Base-by-base conservation (phyloP, 2,888 invertebrate species). In the Drosophila mimetica region DNA sequence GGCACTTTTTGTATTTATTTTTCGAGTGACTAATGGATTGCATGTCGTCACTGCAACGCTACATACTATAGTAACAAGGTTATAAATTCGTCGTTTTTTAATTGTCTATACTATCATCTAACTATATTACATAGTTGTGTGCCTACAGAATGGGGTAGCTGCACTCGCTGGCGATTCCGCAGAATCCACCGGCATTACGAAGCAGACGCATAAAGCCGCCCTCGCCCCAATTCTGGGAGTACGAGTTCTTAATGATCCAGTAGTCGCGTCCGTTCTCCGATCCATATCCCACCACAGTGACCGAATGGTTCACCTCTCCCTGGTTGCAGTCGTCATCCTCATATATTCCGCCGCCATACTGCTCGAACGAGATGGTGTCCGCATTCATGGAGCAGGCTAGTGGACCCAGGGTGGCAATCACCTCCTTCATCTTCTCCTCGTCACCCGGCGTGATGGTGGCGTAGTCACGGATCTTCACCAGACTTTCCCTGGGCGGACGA, bases 161-260 rank as follows among this genome's bases (percentile, higher is more conserved):
- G 75, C 91, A 91, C 59, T 91, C 91, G 18, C 84, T 90, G 54
- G 91, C 90, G 30, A 91, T 91, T 47, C 91, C 91, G 54, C 91
- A 91, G 71, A 90, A 91, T 64, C 89, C 89, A 42, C 88, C 81
- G 3, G 75, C 75, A 75, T 91, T 91, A 5, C 91, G 84, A 4
- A 86, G 76, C 2, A 91, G 22, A 20, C 87, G 88, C 82, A 91
- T 90, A 51, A 89, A 91, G 28, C 91, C 91, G 41, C 78, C 75
- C 57, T 91, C 92, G 13, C 91, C 91, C 92, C 92, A 91, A 61
- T 91, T 90, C 22, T 89, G 75, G 0, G 91, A 91, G 63, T 90
- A 91, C 0, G 91, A 91, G 58, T 91, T 91, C 66, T 91, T 91
- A 9, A 91, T 65, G 30, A 91, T 89, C 91, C 91, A 91, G 76